These are phyloP conservation scores for Eulemur albifrons DNA, from an alignment of 2,797 vertebrate species.

Conservation along the genomic window DNA sequence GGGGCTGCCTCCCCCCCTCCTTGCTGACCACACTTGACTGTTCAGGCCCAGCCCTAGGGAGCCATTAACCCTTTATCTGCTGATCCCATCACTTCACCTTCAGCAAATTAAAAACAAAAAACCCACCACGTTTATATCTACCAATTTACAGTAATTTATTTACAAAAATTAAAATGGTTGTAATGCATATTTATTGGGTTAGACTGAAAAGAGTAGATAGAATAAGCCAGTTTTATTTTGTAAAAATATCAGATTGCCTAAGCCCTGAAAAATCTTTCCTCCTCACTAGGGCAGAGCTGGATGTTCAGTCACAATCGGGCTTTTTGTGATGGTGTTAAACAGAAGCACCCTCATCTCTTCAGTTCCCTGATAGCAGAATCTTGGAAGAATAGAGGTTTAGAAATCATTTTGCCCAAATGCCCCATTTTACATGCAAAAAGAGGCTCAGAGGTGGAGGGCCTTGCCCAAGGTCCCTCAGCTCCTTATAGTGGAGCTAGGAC, in stretches of 20 bases:
- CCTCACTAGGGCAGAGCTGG: background rate
- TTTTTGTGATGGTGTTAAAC: background rate
- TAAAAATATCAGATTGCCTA: background rate
- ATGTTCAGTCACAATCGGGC: background rate
- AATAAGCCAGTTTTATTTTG: background rate
- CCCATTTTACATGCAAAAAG: background rate
- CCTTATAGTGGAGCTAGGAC: background rate
- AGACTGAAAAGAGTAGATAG: background rate
- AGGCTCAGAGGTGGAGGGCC: background rate
- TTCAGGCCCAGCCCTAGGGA: background rate
- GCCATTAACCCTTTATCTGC: background rate
- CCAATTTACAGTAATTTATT: background rate
- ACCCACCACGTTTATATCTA: background rate
- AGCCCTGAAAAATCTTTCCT: background rate
- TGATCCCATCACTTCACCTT: background rate
- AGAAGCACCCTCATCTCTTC: background rate
- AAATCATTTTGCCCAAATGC: background rate
- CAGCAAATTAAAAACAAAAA: slow-evolving; percentile 29
- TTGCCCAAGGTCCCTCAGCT: background rate
- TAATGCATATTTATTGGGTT: background rate
- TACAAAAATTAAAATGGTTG: background rate
- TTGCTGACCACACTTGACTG: background rate
- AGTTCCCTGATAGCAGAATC: background rate
- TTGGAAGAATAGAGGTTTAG: slow-evolving; percentile 18
- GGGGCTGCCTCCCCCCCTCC: background rate